These are phyloP conservation scores for Centruroides vittatus DNA, from an alignment of 1,140 invertebrate species.

Conservation along the genomic window DNA sequence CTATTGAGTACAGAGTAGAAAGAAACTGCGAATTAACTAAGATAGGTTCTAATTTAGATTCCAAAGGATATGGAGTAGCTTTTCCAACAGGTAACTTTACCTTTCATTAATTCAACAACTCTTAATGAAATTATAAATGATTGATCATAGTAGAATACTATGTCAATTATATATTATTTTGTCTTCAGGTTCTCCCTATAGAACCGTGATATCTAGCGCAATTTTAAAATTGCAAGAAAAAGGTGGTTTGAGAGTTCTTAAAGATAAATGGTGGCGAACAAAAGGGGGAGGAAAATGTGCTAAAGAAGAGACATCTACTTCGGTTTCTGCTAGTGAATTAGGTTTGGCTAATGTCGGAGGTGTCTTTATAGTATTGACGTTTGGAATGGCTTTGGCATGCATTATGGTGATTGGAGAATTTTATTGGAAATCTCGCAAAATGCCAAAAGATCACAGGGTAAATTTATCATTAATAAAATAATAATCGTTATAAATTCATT, in stretches of 20 bases:
- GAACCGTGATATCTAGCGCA: constrained; percentile 32
- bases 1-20: constrained; percentile 71
- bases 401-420: constrained; percentile 24
- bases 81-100: constrained; percentile 61
- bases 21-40: constrained; percentile 79
- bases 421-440: constrained; percentile 24
- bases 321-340: constrained; percentile 24
- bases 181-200: constrained; percentile 29
- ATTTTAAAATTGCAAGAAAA: constrained; percentile 36
- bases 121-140: too few species aligned
- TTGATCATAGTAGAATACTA: too few species aligned
- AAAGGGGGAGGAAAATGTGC: constrained; percentile 13
- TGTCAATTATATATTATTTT: not conserved
- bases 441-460: constrained; percentile 22
- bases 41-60: constrained; percentile 76
- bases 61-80: constrained; percentile 86
- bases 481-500: not conserved
- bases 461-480: constrained; percentile 8
- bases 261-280: constrained; percentile 25
- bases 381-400: constrained; percentile 23
- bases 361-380: constrained; percentile 32
- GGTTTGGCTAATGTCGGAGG: constrained; percentile 33
- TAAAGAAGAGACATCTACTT: constrained; percentile 19
- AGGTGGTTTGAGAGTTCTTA: constrained; percentile 32
- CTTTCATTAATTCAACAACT: too few species aligned